A percentile compares a stretch with the other conserved stretches of the same genome.
Evolutionary conservation across 2,797 vertebrate species (phyloP).

Genomic region (Hemitrygon akajei): DNA sequence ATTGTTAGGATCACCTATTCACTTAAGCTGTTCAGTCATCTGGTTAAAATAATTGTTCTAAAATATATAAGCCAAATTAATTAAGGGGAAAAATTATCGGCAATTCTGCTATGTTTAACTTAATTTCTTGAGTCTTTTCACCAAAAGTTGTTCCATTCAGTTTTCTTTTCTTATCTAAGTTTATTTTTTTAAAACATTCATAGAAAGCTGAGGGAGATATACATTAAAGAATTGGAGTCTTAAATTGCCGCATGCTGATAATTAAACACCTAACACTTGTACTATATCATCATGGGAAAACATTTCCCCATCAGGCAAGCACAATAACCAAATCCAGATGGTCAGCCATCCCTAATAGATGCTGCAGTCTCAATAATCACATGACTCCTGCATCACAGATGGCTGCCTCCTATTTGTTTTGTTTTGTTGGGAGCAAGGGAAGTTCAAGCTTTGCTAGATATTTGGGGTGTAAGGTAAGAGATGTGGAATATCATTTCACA

Average conservation of each 20-base stretch:
- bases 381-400: not conserved
- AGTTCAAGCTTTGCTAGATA: not conserved
- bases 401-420: not conserved
- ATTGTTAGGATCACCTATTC: not conserved
- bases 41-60: not conserved
- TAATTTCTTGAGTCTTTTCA: not conserved
- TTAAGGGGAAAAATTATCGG: not conserved
- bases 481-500: not conserved
- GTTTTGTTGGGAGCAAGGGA: not conserved
- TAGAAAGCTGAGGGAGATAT: not conserved
- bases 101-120: not conserved
- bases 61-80: not conserved
- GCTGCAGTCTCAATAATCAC: conserved; percentile 15
- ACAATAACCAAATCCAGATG: conserved; percentile 12
- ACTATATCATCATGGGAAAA: not conserved
- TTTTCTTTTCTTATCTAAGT: not conserved
- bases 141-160: not conserved
- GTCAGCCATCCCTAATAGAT: not conserved
- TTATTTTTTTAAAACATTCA: not conserved
- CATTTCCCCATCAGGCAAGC: not conserved
- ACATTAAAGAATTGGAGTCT: not conserved
- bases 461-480: not conserved
- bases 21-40: not conserved
- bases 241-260: not conserved
- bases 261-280: not conserved